Evolutionary conservation across 2,888 invertebrate species (phyloP), one percentile per base, ranked within the genome.

Genomic region (Stenichneumon culpator): DNA sequence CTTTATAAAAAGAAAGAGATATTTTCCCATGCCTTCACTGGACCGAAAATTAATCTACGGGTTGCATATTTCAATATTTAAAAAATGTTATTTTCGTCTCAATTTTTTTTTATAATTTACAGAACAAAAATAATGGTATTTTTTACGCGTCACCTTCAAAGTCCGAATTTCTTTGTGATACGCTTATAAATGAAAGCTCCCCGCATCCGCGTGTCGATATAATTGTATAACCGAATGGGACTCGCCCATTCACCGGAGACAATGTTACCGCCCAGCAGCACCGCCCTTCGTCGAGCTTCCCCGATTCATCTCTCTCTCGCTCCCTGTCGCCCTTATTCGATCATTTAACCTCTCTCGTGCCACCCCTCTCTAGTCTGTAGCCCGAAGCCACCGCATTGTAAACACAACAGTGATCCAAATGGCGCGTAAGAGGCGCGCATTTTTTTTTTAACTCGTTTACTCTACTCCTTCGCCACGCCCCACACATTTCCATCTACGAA

Each of bases 181-280:
- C 44, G 44, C 44, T 44, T 44, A 14, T 44, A 44, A 14, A 44
- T 3, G 11, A 57, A 57, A 11, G 57, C 9, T 9, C 9, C 14
- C 3, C 0, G 57, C 9, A 22, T 57, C 9, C 11, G 11, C 25
- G 19, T 22, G 25, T 57, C 9, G 28, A 60, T 32, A 22, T 25
- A 50, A 44, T 25, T 32, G 14, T 7, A 57, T 83, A 78, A 86
- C 82, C 67, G 50, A 84, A 87, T 79, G 63, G 78, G 80, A 54
- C 77, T 83, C 88, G 89, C 28, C 89, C 91, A 91, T 91, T 90
- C 86, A 88, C 87, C 87, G 88, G 89, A 88, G 83, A 91, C 89
- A 90, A 89, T 90, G 90, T 89, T 88, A 75, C 89, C 92, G 92
- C 92, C 92, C 92, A 89, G 84, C 65, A 82, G 88, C 78, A 88